Evolutionary conservation across 2,113 vertebrate genomes (phyloP), one percentile per base, ranked within the genome.

Genomic region (Pomatostomus ruficeps): DNA sequence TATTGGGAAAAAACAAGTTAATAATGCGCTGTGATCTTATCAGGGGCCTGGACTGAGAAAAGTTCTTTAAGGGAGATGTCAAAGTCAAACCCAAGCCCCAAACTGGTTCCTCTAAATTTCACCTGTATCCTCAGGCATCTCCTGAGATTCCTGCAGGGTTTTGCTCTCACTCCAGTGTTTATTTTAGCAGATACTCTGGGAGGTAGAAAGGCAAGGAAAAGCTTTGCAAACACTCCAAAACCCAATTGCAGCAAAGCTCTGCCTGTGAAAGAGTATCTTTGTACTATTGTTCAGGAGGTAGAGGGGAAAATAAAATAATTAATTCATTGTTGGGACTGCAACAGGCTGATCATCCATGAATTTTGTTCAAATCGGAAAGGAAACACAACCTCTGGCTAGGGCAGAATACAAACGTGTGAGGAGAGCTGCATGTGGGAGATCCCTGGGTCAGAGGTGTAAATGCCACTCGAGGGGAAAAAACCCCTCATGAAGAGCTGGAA

Each of bases 21-120:
- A 42, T 13, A 33, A 13, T 4, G 1, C 1, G 1, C 9, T 66
- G 23, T 52, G 17, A 57, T 49, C 3, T 65, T 48, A n/a, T 6
- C n/a, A 70, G n/a, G 33, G 17, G 58, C 26, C 36, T 33, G 63
- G 19, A 38, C 17, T 26, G 49, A 77, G 20, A 58, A 65, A 83
- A 82, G 15, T 40, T 11, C 14, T 92, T 75, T 75, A 36, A 76
- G 16, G 40, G 7, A 33, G 28, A 80, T 48, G 49, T 16, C 38
- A 86, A 68, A 70, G 5, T 52, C 57, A 73, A 91, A 66, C 17
- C 9, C 45, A 51, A 43, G 3, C 15, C 14, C 8, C 45, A 43
- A 4, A 35, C 4, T 33, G 7, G 3, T 88, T 79, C 22, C 9
- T 79, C 8, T 67, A 48, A 54, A 29, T 55, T 52, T 55, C 70